A percentile compares a stretch with the other conserved stretches of the same genome.
These are phyloP conservation scores for Apaloderma vittatum DNA, from an alignment of 2,113 vertebrate species.

Conservation along the genomic window DNA sequence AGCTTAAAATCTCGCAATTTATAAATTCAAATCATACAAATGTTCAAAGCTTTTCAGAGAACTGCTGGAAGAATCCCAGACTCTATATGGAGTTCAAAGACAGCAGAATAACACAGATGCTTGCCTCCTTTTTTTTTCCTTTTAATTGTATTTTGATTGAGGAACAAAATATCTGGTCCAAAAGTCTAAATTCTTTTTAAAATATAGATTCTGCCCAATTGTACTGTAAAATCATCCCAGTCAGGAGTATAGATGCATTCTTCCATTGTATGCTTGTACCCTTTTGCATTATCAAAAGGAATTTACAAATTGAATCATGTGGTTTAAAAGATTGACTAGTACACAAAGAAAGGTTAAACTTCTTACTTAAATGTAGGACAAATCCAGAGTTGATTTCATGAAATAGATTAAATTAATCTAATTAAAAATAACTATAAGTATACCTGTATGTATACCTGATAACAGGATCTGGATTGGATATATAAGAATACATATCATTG, in stretches of 20 bases:
- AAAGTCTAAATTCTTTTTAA: constrained; percentile 1
- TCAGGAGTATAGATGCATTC: neutral
- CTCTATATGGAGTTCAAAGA: constrained; percentile 63
- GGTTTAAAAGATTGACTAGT: neutral
- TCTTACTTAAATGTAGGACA: neutral
- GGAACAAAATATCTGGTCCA: constrained; percentile 54
- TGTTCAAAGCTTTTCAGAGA: constrained; percentile 65
- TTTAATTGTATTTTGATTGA: constrained; percentile 42
- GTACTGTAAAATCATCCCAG: neutral
- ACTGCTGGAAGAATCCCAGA: constrained; percentile 55
- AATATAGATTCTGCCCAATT: neutral
- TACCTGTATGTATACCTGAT: neutral
- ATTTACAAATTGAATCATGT: neutral
- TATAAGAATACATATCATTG: neutral
- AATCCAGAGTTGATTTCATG: neutral
- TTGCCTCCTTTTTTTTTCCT: constrained; percentile 5
- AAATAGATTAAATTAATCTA: neutral
- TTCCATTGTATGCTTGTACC: neutral
- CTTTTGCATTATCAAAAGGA: neutral
- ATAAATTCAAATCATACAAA: constrained; percentile 77
- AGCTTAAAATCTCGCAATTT: constrained; percentile 59
- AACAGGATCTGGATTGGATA: neutral
- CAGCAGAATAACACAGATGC: constrained; percentile 47
- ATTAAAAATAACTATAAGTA: neutral
- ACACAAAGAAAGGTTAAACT: neutral